Evolutionary conservation across 2,113 vertebrate species (phyloP), one percentile per base, ranked within the genome.

Genomic region (Ammospiza caudacuta): DNA sequence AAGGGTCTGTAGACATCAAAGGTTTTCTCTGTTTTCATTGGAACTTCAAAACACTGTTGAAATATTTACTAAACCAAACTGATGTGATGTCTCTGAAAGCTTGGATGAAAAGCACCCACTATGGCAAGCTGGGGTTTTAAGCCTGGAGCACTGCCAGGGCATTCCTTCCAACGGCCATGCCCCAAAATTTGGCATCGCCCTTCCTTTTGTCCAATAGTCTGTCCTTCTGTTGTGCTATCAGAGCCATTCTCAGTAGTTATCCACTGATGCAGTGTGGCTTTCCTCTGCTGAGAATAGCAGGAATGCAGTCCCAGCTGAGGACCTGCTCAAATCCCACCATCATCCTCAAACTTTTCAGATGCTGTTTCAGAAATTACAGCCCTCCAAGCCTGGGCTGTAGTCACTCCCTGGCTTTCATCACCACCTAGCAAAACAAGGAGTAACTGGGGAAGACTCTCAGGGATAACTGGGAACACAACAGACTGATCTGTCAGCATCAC

Each of bases 21-120:
- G 68, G 4, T 66, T 83, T 80, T 84, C 72, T 87, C 44, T 85
- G 70, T 92, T 95, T 91, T 91, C 91, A 44, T 3, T 93, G 58
- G 75, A 88, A 93, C 82, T 90, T 96, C 83, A 90, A 93, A 95
- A 90, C 5, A 0, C 31, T 66, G 61, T 57, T 58, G 75, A 94
- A 95, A 82, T 94, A 92, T 92, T 95, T 95, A 76, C 88, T 74
- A 92, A 96, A 92, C 54, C 59, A 55, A 89, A 51, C 5, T 39
- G 63, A 83, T 9, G 24, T 58, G 75, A 85, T 54, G 85, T 46
- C 59, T 96, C 80, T 82, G 57, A 89, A 94, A 64, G n/a, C 25
- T 24, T 2, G 3, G 47, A 67, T 85, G 69, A 95, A 83, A 92
- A 90, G 28, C 61, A 91, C 37, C 17, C n/a, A 8, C 57, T 59